Conservation (phyloP, 2,113 vertebrate species). For the Caranx melampygus region DNA sequence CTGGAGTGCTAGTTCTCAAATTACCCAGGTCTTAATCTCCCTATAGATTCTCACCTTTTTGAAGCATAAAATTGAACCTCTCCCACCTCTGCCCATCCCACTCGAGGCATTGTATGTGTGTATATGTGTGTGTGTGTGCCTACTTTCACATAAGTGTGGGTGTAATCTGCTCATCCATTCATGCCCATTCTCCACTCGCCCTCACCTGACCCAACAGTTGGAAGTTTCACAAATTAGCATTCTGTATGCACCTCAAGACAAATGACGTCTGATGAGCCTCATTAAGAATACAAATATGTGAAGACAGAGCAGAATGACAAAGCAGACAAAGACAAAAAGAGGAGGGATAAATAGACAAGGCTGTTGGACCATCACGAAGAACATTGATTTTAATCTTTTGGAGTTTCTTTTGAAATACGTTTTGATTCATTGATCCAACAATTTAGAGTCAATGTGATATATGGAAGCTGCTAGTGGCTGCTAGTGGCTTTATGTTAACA, state of each 20-base stretch:
- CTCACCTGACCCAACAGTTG: neutral
- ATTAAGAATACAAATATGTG: constrained; percentile 1
- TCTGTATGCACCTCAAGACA: neutral
- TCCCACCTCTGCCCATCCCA: constrained; percentile 15
- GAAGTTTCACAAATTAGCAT: constrained; percentile 6
- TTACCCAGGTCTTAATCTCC: constrained; percentile 26
- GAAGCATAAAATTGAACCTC: constrained; percentile 57
- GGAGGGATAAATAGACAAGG: neutral
- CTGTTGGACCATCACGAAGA: neutral
- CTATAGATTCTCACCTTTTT: constrained; percentile 34
- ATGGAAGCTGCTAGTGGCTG: too few relatives aligned
- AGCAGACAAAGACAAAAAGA: neutral
- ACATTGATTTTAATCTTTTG: neutral
- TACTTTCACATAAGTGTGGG: neutral
- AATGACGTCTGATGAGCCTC: constrained; percentile 17
- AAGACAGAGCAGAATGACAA: neutral
- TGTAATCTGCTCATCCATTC: constrained; percentile 6
- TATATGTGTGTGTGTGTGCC: neutral
- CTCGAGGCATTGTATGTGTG: neutral
- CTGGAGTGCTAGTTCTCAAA: constrained; percentile 27
- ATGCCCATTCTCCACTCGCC: neutral
- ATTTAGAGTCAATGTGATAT: too few relatives aligned
- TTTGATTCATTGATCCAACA: too few relatives aligned
- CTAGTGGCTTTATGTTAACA: too few relatives aligned
- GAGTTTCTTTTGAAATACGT: neutral